These are phyloP conservation scores for Neoitamus cyanurus DNA, from an alignment of 2,888 invertebrate genomes.

Conservation along the genomic window DNA sequence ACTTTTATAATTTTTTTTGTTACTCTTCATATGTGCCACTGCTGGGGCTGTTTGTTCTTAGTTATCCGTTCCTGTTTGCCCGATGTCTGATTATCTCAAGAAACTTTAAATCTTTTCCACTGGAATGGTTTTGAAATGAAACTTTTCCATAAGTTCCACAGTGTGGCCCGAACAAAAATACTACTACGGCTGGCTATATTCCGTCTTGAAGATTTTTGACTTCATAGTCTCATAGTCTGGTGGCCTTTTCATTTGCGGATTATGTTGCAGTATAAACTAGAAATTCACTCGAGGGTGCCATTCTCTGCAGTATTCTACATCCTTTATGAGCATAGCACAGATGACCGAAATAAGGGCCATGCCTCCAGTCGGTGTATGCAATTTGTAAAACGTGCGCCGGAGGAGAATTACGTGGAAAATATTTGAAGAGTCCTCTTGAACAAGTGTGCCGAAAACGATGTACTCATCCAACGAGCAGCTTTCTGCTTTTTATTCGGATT, in stretches of 20 bases:
- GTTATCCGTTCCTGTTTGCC: not conserved
- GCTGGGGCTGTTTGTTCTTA: not conserved
- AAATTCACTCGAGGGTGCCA: not conserved
- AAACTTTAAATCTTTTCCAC: not conserved
- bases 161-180: not conserved
- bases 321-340: not conserved
- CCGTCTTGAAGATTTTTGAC: not conserved
- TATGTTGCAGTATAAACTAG: not conserved
- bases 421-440: not conserved
- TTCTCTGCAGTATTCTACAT: not conserved
- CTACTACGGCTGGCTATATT: not conserved
- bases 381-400: not conserved
- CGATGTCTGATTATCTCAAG: not conserved
- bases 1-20: not conserved
- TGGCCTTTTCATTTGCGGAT: not conserved
- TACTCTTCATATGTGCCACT: not conserved
- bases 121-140: not conserved
- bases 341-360: not conserved
- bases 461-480: not conserved
- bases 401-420: not conserved
- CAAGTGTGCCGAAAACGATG: not conserved
- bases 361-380: not conserved
- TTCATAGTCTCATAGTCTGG: not conserved
- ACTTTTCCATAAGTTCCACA: not conserved
- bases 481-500: not conserved